These are phyloP conservation scores for Silurus aristotelis DNA, from an alignment of 2,797 vertebrate species.

Conservation along the genomic window DNA sequence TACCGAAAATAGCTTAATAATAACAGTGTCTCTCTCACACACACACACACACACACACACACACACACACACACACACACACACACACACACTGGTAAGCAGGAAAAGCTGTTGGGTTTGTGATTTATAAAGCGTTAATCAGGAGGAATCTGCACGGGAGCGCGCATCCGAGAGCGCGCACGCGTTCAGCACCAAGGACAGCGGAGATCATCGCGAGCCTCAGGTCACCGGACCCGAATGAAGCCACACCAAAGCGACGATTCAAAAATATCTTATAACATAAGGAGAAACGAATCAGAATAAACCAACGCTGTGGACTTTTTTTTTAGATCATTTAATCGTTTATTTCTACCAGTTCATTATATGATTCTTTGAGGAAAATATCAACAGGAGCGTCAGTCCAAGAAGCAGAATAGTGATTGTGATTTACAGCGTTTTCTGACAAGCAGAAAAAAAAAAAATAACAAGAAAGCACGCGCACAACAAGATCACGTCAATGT, in stretches of 20 bases:
- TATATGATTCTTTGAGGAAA: conserved; percentile 29
- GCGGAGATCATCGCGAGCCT: conserved; percentile 55
- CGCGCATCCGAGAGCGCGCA: conserved; percentile 54
- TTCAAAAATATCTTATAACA: neutral
- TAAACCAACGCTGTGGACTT: neutral
- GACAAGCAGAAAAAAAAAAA: neutral
- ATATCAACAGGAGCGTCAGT: conserved; percentile 57
- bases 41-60: neutral
- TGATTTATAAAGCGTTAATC: conserved; percentile 46
- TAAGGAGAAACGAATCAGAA: neutral
- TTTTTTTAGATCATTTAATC: neutral
- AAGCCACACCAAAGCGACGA: conserved; percentile 29
- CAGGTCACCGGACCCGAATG: conserved; percentile 55
- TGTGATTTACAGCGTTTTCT: neutral
- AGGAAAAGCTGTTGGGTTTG: neutral
- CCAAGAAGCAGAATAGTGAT: neutral
- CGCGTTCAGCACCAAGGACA: conserved; percentile 66
- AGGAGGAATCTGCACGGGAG: conserved; percentile 50
- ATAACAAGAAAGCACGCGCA: conserved; percentile 23
- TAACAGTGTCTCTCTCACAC: neutral
- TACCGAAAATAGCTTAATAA: neutral
- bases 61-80: neutral
- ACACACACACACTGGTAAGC: neutral
- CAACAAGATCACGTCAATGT: conserved; percentile 37
- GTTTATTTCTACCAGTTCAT: neutral